Percentiles rank a stretch among this genome's conserved stretches.
These are phyloP conservation scores for Petrolisthes cinctipes DNA, from an alignment of 2,888 invertebrate genomes.

Conservation along the genomic window DNA sequence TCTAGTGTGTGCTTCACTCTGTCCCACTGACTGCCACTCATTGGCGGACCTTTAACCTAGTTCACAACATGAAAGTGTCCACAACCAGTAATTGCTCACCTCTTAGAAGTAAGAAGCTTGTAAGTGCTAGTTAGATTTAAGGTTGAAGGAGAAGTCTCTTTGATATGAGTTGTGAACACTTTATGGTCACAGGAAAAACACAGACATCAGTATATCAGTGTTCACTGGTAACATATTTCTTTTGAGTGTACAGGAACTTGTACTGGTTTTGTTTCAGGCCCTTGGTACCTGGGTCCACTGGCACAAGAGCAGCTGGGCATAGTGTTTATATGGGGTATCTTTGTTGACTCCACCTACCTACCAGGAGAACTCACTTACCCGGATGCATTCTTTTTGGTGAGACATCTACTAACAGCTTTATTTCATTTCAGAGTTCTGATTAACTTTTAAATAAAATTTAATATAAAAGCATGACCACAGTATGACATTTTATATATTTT, in stretches of 20 bases:
- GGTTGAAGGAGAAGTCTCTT: no score
- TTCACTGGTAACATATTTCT: background rate
- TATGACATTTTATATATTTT: background rate
- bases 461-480: background rate
- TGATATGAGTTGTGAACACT: no score
- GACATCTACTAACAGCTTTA: background rate
- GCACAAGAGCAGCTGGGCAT: slow-evolving; percentile 73
- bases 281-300: slow-evolving; percentile 48
- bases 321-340: slow-evolving; percentile 89
- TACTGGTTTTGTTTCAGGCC: slow-evolving; percentile 25
- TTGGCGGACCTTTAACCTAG: no score
- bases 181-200: no score
- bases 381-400: slow-evolving; percentile 54
- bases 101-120: no score
- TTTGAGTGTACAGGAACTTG: background rate
- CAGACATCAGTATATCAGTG: no score
- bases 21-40: no score
- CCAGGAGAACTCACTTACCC: slow-evolving; percentile 73
- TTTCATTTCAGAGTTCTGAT: background rate
- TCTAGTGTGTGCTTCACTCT: no score
- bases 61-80: no score
- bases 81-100: no score
- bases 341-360: slow-evolving; percentile 80
- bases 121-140: background rate
- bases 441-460: background rate